Conservation (phyloP, 1,140 invertebrate species). For the Drosophila lini region DNA sequence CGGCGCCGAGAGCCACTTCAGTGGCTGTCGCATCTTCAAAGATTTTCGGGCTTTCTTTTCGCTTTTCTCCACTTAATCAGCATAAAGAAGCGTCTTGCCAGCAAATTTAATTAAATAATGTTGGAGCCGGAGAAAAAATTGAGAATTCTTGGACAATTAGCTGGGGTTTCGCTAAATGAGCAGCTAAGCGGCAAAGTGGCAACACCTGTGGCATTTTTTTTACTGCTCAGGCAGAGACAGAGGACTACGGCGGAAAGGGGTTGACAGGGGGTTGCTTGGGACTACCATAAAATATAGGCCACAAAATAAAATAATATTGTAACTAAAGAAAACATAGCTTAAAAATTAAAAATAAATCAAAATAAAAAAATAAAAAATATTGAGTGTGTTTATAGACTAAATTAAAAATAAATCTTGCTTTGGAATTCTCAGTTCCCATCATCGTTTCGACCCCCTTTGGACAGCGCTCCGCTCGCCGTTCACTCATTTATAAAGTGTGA, state of each 20-base stretch:
- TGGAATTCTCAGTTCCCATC: background rate
- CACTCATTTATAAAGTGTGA: slow-evolving; percentile 45
- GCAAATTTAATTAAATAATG: slow-evolving; percentile 79
- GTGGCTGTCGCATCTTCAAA: slow-evolving; percentile 53
- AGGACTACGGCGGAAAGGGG: background rate
- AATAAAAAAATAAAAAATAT: too few species aligned
- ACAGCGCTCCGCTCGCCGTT: slow-evolving; percentile 3
- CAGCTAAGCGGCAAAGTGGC: slow-evolving; percentile 76
- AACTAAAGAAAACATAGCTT: too few species aligned
- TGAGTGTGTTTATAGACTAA: too few species aligned
- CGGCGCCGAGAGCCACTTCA: slow-evolving; percentile 54
- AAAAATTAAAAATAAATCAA: too few species aligned
- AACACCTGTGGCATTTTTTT: slow-evolving; percentile 74
- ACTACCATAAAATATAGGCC: too few species aligned
- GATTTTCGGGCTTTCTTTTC: slow-evolving; percentile 31
- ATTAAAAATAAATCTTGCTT: background rate
- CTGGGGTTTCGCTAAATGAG: slow-evolving; percentile 61
- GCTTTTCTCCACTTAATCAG: slow-evolving; percentile 70
- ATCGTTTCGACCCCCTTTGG: slow-evolving; percentile 1
- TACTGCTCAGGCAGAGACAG: slow-evolving; percentile 16
- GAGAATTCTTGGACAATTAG: slow-evolving; percentile 78
- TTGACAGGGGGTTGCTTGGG: too few species aligned
- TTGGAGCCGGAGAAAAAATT: slow-evolving; percentile 50
- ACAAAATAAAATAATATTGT: background rate
- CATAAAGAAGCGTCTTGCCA: slow-evolving; percentile 66